Evolutionary conservation across 2,888 invertebrate species (phyloP).

Genomic region (Matsumyia berberina): DNA sequence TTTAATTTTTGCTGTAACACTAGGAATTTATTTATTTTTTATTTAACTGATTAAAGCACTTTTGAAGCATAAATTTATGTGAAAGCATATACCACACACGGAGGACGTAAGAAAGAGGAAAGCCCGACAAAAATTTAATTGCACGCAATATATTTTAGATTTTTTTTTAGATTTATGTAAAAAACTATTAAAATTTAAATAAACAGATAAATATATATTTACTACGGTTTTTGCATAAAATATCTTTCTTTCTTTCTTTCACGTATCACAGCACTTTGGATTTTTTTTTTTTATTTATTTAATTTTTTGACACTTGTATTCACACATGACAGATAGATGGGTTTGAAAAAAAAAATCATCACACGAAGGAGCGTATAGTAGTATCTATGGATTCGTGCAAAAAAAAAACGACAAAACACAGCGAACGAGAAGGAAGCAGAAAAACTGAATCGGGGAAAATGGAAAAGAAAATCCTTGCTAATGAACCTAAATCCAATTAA

Average conservation of each 20-base stretch:
- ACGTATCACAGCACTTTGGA: conserved; percentile 70
- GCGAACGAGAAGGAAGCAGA: too few relatives aligned
- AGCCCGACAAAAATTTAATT: conserved; percentile 25
- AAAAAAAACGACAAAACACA: conserved; percentile 6
- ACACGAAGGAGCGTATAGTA: conserved; percentile 39
- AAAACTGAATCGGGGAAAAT: conserved; percentile 1
- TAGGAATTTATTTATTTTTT: conserved; percentile 4
- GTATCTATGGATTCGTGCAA: conserved; percentile 7
- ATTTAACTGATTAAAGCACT: conserved; percentile 49
- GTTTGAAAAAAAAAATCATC: conserved; percentile 43
- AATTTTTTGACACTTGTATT: conserved; percentile 62
- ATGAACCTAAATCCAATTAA: conserved; percentile 73
- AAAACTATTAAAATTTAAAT: conserved; percentile 20
- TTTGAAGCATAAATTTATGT: conserved; percentile 36
- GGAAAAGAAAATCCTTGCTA: conserved; percentile 64
- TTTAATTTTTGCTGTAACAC: conserved; percentile 43
- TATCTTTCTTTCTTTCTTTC: conserved; percentile 31
- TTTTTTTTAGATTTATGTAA: not conserved
- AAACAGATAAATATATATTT: conserved; percentile 38
- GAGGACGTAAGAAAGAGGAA: not conserved
- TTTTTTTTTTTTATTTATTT: conserved; percentile 32
- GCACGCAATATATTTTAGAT: conserved; percentile 42
- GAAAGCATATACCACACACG: conserved; percentile 12
- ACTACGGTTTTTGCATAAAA: conserved; percentile 23
- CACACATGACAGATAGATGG: conserved; percentile 51